These are phyloP conservation scores for Leptothorax acervorum DNA, from an alignment of 2,888 invertebrate genomes.

Conservation along the genomic window DNA sequence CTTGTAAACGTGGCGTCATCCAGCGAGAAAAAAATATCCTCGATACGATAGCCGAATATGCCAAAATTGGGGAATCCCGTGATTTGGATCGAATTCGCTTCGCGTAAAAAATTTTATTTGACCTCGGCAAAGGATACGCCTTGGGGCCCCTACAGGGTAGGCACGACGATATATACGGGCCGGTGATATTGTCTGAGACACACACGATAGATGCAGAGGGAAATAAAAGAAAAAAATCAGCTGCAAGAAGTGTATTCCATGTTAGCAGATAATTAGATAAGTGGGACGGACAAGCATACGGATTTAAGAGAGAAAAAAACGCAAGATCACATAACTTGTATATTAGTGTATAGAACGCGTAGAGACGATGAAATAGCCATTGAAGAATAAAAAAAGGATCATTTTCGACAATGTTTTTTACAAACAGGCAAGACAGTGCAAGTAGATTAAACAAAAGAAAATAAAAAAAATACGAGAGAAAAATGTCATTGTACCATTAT, in stretches of 20 bases:
- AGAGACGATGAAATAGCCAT: constrained; percentile 83
- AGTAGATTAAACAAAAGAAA: constrained; percentile 75
- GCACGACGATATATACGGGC: constrained; percentile 71
- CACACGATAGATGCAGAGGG: constrained; percentile 73
- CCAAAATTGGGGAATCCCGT: background rate
- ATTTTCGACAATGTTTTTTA: constrained; percentile 86
- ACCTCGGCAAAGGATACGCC: background rate
- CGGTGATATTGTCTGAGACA: constrained; percentile 75
- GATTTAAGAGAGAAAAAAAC: constrained; percentile 66
- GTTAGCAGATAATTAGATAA: constrained; percentile 83
- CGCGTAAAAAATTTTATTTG: constrained; percentile 6
- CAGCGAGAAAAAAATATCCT: background rate
- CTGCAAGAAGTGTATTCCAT: constrained; percentile 79
- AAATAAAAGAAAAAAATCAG: constrained; percentile 70
- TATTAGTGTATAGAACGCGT: constrained; percentile 86
- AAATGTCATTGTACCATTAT: constrained; percentile 79
- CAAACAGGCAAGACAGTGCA: constrained; percentile 83
- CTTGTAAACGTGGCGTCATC: background rate
- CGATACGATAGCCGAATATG: background rate
- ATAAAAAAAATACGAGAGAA: constrained; percentile 37
- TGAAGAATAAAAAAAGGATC: constrained; percentile 78
- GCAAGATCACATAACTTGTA: constrained; percentile 84
- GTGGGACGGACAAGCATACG: constrained; percentile 84
- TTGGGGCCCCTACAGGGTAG: background rate
- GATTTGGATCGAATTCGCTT: constrained; percentile 14